Conservation (phyloP, 2,888 invertebrate species). For the Xestia rhomboidea region DNA sequence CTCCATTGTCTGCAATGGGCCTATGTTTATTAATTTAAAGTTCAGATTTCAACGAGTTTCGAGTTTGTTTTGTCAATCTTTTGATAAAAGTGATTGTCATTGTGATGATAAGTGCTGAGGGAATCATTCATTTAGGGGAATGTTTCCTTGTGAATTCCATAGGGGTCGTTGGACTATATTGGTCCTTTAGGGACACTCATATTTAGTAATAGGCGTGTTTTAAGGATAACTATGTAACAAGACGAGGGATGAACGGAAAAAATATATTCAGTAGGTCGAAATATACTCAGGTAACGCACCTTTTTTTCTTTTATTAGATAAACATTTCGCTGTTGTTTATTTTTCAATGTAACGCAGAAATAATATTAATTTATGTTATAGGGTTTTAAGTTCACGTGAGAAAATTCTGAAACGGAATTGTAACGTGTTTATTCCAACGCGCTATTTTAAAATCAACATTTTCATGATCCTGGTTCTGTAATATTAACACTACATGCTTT, state of each 20-base stretch:
- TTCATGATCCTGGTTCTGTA: not conserved
- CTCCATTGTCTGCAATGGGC: conserved; percentile 68
- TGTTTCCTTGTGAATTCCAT: conserved; percentile 7
- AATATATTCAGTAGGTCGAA: not conserved
- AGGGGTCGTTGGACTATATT: not conserved
- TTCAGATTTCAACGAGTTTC: conserved; percentile 57
- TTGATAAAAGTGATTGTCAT: conserved; percentile 49
- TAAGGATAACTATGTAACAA: not conserved
- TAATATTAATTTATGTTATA: not conserved
- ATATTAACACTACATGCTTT: conserved; percentile 34
- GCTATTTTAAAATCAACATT: not conserved
- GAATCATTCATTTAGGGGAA: conserved; percentile 16
- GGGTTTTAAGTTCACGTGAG: not conserved
- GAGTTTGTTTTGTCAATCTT: conserved; percentile 43
- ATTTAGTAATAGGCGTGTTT: not conserved
- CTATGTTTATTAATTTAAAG: conserved; percentile 68
- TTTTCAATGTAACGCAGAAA: not conserved
- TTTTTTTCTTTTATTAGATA: not conserved
- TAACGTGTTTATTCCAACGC: not conserved
- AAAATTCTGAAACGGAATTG: not conserved
- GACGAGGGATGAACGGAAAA: not conserved
- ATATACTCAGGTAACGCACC: not conserved
- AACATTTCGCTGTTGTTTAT: not conserved
- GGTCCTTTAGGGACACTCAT: not conserved
- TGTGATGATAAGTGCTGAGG: conserved; percentile 29